Evolutionary conservation across 2,797 vertebrate genomes (phyloP), one percentile per base, ranked within the genome.

Genomic region (Sebastes flavidus): DNA sequence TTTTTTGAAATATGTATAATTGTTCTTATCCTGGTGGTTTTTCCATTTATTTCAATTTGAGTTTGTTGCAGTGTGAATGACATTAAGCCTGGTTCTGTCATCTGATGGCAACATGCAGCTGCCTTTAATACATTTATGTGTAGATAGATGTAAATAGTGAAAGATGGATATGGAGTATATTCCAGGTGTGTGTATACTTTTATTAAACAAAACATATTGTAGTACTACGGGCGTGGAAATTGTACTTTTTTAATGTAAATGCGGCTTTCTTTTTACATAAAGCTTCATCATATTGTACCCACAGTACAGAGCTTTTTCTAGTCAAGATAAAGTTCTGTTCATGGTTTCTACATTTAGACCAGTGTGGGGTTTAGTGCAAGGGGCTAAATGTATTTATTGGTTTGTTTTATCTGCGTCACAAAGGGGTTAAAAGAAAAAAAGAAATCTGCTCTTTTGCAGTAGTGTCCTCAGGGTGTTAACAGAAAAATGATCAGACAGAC

Each of bases 71-170:
- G 16, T 25, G 14, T 52, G 7, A 60, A 58, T 13, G 8, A 34
- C 29, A 55, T 68, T 2, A 27, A 68, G 16, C 9, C 38, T 49
- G 12, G 4, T 67, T 80, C 49, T 38, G 18, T 70, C 54, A 24
- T 59, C 4, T 60, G 12, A 30, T 54, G 65, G 25, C 20, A 72
- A 72, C 36, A 54, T 22, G 58, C 27, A 70, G 5, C 38, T 55
- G 2, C 56, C 2, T 66, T 56, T 71, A 32, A 49, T 71, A 25
- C 34, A 72, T 54, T 6, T 13, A 42, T 61, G 30, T 72, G 65
- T 62, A 69, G 3, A 79, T 71, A 46, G 3, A 66, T 83, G 78
- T 86, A 72, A 85, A 84, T 83, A 71, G 22, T 58, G 2, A 32
- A 71, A 49, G 8, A 79, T 14, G 1, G 25, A 65, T 42, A 32